Evolutionary conservation across 2,113 vertebrate species (phyloP).

Genomic region (Atractosteus spatula): DNA sequence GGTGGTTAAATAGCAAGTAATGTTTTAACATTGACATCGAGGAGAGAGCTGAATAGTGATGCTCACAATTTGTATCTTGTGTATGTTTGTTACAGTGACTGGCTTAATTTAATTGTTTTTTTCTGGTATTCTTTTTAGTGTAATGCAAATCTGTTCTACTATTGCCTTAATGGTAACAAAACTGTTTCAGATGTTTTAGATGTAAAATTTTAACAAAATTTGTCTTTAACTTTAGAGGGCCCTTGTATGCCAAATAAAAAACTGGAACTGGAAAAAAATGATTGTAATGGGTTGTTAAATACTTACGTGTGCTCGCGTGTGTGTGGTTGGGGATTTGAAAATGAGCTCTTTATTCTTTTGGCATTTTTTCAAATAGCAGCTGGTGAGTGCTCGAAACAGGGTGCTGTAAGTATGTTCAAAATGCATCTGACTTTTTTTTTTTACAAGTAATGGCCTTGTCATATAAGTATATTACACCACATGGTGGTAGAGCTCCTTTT

Average conservation of each 20-base stretch:
- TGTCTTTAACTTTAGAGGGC: conserved; percentile 16
- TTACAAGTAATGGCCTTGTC: conserved; percentile 31
- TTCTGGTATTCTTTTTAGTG: no score
- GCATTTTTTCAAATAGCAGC: conserved; percentile 71
- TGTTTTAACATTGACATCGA: no score
- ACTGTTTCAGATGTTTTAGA: neutral
- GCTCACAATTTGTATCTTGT: no score
- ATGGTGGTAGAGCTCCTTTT: conserved; percentile 47
- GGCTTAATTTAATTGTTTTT: no score
- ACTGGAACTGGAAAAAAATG: conserved; percentile 8
- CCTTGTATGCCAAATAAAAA: neutral
- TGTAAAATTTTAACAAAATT: conserved; percentile 21
- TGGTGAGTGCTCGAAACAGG: conserved; percentile 63
- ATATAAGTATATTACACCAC: conserved; percentile 57
- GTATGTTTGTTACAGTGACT: no score
- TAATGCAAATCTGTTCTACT: no score
- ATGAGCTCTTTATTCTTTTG: conserved; percentile 54
- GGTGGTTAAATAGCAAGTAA: no score
- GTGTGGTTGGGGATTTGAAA: conserved; percentile 19
- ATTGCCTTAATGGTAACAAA: no score
- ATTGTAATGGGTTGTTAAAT: conserved; percentile 12
- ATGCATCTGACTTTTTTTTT: conserved; percentile 57
- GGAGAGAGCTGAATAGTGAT: no score
- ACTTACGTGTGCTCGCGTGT: conserved; percentile 4
- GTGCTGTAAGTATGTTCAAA: conserved; percentile 51